Evolutionary conservation across 2,113 vertebrate species (phyloP).

Genomic region (Prolemur simus): DNA sequence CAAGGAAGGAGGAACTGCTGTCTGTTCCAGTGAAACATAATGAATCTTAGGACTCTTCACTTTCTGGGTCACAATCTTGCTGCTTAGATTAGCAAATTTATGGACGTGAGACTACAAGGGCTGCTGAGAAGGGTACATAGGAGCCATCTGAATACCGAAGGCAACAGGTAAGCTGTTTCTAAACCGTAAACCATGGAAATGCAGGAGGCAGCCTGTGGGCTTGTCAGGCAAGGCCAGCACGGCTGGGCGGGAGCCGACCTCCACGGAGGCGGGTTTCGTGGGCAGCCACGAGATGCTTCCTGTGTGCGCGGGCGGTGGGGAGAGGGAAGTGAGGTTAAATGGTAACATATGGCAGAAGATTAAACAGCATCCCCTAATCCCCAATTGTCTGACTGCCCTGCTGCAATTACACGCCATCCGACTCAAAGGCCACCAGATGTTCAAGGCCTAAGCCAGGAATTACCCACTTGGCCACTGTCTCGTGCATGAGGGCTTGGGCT

Average conservation of each 20-base stretch:
- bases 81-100: neutral
- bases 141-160: neutral
- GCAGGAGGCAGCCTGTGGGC: no score
- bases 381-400: slow-evolving; percentile 84
- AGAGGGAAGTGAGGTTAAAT: slow-evolving; percentile 38
- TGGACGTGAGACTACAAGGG: neutral
- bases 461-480: slow-evolving; percentile 86
- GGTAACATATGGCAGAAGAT: slow-evolving; percentile 87
- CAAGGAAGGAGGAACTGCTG: accelerated
- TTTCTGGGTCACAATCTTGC: neutral
- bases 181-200: no score
- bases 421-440: slow-evolving; percentile 89
- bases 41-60: neutral
- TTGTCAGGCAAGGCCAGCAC: neutral
- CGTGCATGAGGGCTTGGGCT: slow-evolving; percentile 77
- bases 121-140: neutral
- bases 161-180: neutral
- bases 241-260: accelerated
- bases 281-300: slow-evolving; percentile 71
- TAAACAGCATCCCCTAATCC: slow-evolving; percentile 85
- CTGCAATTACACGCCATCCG: slow-evolving; percentile 87
- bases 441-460: slow-evolving; percentile 86
- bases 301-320: neutral
- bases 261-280: accelerated
- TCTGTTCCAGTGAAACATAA: neutral